phyloP scores from a whole-genome alignment of 2,888 invertebrate genomes.

The Spisula subtruncata region DNA sequence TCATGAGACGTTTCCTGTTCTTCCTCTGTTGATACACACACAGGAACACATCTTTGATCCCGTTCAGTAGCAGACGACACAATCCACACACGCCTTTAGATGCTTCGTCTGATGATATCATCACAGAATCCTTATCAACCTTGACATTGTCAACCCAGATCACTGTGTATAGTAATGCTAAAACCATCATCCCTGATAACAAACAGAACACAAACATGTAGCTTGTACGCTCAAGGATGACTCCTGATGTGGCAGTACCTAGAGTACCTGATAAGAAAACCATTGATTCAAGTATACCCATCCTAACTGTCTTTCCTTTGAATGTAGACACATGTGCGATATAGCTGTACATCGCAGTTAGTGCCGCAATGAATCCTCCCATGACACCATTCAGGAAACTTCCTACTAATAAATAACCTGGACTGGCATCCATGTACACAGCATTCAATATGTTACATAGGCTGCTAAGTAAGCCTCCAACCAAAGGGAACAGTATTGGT shows the following conservation, averaged over 20 bases:
- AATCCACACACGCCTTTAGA: not conserved
- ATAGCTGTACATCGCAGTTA: slow-evolving; percentile 91
- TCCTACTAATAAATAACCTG: slow-evolving; percentile 87
- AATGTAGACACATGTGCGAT: slow-evolving; percentile 93
- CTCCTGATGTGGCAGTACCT: slow-evolving; percentile 94
- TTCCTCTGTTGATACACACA: slow-evolving; percentile 76
- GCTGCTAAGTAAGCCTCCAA: slow-evolving; percentile 85
- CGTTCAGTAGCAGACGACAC: slow-evolving; percentile 52
- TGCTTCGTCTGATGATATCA: slow-evolving; percentile 34
- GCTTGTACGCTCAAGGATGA: slow-evolving; percentile 90
- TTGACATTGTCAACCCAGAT: slow-evolving; percentile 77
- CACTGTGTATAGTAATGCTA: slow-evolving; percentile 87
- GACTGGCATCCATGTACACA: slow-evolving; percentile 76
- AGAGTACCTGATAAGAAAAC: slow-evolving; percentile 95
- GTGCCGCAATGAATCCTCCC: slow-evolving; percentile 88
- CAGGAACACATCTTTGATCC: slow-evolving; percentile 63
- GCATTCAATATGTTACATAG: slow-evolving; percentile 83
- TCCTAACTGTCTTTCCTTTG: slow-evolving; percentile 92
- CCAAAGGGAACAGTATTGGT: slow-evolving; percentile 87
- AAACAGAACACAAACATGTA: slow-evolving; percentile 87
- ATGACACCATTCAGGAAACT: slow-evolving; percentile 87
- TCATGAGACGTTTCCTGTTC: slow-evolving; percentile 59
- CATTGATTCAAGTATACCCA: slow-evolving; percentile 94
- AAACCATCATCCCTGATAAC: slow-evolving; percentile 81
- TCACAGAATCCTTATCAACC: slow-evolving; percentile 39